A percentile compares a stretch with the other conserved stretches of the same genome.
Evolutionary conservation across 2,888 invertebrate species (phyloP).

Genomic region (Scelioninae gen. 1): DNA sequence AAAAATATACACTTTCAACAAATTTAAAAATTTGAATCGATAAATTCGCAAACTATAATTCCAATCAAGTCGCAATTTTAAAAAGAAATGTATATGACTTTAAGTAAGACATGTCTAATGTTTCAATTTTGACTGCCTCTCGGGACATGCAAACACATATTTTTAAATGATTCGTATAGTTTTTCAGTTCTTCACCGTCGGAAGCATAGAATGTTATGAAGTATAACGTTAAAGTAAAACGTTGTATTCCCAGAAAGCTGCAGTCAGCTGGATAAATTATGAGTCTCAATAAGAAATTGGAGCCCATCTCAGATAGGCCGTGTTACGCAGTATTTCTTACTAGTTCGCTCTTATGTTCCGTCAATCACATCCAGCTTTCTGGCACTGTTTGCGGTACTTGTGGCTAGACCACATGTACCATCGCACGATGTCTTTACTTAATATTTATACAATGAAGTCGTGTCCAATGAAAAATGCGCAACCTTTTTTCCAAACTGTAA

Average conservation of each 20-base stretch:
- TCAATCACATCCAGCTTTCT: slow-evolving; percentile 70
- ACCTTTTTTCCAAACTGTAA: slow-evolving; percentile 21
- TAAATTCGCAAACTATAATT: too few relatives aligned
- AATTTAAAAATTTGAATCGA: too few relatives aligned
- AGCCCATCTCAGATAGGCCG: slow-evolving; percentile 65
- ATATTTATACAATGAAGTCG: slow-evolving; percentile 54
- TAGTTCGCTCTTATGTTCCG: slow-evolving; percentile 57
- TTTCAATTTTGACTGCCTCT: not conserved
- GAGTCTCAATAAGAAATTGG: slow-evolving; percentile 64
- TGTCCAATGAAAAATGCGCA: slow-evolving; percentile 48
- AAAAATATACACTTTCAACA: too few relatives aligned
- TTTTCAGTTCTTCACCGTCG: not conserved
- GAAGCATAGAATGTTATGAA: slow-evolving; percentile 17
- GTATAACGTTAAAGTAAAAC: slow-evolving; percentile 46
- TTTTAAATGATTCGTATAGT: not conserved
- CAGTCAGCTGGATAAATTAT: slow-evolving; percentile 61
- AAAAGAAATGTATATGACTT: too few relatives aligned
- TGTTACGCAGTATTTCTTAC: slow-evolving; percentile 67
- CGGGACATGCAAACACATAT: not conserved
- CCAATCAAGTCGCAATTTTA: too few relatives aligned
- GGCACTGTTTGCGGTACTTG: slow-evolving; percentile 66
- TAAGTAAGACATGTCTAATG: too few relatives aligned
- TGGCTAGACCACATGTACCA: slow-evolving; percentile 50
- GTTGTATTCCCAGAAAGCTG: slow-evolving; percentile 42
- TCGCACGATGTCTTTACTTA: slow-evolving; percentile 51